Base-by-base conservation (phyloP, 2,888 invertebrate species). In the Steinernema hermaphroditum region DNA sequence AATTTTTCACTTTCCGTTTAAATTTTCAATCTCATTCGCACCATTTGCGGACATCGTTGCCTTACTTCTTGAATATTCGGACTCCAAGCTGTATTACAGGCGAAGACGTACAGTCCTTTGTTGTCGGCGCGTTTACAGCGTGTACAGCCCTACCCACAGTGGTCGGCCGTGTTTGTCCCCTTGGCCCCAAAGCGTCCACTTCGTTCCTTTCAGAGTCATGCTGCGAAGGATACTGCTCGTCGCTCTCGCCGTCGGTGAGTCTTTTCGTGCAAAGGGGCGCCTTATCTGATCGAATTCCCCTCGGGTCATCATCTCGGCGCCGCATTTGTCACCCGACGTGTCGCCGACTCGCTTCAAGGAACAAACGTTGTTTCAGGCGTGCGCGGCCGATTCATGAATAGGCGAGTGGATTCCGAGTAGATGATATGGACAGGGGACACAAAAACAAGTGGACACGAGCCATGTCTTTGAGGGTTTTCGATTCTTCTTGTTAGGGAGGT, bases 261-360 rank as follows among this genome's bases (percentile, higher is more conserved):
- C 62, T 32, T 32, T 62, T 54, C 54, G 12, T 27, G 54, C 16
- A 32, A 29, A 62, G 32, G 1, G 6, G 62, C 46, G 29, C 27
- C 62, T 62, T 62, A 62, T 62, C 62, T 62, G 62, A 62, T 62
- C 62, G 62, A 62, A 62, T 62, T 62, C 62, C 62, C 16, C 27
- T 62, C 62, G 62, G 29, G 62, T 62, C 62, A 62, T 62, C 62
- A 22, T 12, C 62, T n/a, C 22, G 12, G 19, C 2, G 62, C 32
- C 62, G 62, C 62, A 62, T 62, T 62, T 62, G 62, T 62, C 62
- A 62, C 27, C 62, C 27, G 12, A 16, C 62, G 62, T 62, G 62
- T 29, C 27, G 16, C 29, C 62, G 14, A 29, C 8, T 16, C 22
- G 8, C 50, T 2, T 19, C 6, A 54, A 2, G 54, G 34, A 16